Percentiles rank a stretch among this genome's conserved stretches.
Conservation (phyloP, 2,797 vertebrate species). For the Clarias fuscus region DNA sequence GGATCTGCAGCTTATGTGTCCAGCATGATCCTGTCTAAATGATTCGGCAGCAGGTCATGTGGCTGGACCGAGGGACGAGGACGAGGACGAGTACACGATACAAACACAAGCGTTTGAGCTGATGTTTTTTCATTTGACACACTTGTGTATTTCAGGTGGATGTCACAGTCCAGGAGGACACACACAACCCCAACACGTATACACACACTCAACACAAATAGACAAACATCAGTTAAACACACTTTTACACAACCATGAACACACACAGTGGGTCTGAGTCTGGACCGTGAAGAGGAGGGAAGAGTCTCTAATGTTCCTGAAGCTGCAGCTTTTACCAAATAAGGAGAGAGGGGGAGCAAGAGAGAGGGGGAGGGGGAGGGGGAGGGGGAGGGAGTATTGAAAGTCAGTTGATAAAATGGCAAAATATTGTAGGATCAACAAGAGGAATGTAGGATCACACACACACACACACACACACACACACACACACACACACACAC, state of each 20-base stretch:
- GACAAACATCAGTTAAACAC: too few species aligned
- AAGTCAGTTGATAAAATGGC: constrained; percentile 51
- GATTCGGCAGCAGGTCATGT: background rate
- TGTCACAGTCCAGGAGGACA: background rate
- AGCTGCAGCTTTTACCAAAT: constrained; percentile 84
- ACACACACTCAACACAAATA: too few species aligned
- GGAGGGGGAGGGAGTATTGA: constrained; percentile 26
- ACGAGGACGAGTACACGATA: background rate
- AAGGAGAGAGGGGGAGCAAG: constrained; percentile 80
- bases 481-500: background rate
- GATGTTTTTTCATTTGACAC: background rate
- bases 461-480: too few species aligned
- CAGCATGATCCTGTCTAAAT: background rate
- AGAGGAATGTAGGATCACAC: constrained; percentile 42
- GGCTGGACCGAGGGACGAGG: background rate
- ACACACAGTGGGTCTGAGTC: background rate
- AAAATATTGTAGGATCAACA: constrained; percentile 40
- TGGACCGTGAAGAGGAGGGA: constrained; percentile 47
- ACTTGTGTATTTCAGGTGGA: background rate
- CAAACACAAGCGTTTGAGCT: too few species aligned
- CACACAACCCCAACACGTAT: too few species aligned
- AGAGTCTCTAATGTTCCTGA: constrained; percentile 65
- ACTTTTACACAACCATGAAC: background rate
- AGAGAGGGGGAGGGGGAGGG: constrained; percentile 21
- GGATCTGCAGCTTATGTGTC: background rate